Conservation (phyloP, 1,140 invertebrate genomes). For the Littorina saxatilis region DNA sequence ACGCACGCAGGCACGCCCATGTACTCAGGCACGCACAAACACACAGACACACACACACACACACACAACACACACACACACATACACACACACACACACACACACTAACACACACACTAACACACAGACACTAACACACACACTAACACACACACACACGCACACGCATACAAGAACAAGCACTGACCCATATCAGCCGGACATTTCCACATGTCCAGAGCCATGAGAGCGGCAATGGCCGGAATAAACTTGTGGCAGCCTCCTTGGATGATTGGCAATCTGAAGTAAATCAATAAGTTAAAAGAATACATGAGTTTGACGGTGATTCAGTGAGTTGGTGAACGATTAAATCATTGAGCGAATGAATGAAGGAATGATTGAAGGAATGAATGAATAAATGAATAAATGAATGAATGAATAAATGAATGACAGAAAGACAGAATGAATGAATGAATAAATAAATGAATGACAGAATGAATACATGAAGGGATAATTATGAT, state of each 20-base stretch:
- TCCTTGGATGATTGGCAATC: constrained; percentile 84
- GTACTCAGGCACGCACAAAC: not conserved
- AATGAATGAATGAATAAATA: no score
- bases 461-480: no score
- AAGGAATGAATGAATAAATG: no score
- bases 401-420: no score
- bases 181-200: constrained; percentile 74
- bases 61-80: constrained; percentile 7
- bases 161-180: not conserved
- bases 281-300: constrained; percentile 68
- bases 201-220: constrained; percentile 87
- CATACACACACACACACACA: not conserved
- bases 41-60: constrained; percentile 7
- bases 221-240: constrained; percentile 88
- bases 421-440: no score
- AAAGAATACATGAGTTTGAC: not conserved
- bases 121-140: not conserved
- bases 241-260: constrained; percentile 92
- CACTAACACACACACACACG: constrained; percentile 19
- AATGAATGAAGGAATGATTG: no score
- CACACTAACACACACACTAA: not conserved
- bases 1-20: not conserved
- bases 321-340: not conserved
- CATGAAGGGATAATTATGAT: no score
- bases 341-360: no score